Conservation (phyloP, 2,113 vertebrate genomes). For the Hucho hucho region DNA sequence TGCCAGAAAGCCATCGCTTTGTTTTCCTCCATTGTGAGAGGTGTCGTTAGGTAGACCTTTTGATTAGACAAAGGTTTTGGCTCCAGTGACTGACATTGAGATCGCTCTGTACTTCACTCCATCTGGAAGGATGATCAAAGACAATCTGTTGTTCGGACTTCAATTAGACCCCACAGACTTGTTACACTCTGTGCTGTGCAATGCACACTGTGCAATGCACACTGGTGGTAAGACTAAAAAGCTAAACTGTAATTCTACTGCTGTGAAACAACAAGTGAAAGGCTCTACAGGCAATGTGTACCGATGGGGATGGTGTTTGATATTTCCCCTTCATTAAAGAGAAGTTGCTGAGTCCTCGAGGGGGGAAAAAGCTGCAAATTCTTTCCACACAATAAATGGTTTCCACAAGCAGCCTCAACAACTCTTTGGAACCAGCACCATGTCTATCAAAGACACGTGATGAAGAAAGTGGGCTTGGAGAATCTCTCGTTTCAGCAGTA, state of each 20-base stretch:
- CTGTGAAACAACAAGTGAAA: background rate
- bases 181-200: background rate
- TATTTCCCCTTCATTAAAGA: background rate
- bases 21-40: conserved; percentile 35
- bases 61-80: conserved; percentile 43
- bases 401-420: background rate
- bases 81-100: conserved; percentile 30
- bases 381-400: background rate
- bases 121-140: conserved; percentile 46
- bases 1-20: conserved; percentile 27
- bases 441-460: background rate
- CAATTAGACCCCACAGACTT: conserved; percentile 34
- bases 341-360: background rate
- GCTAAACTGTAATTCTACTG: background rate
- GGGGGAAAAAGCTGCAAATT: background rate
- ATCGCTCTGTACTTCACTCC: background rate
- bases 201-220: conserved; percentile 8
- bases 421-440: background rate
- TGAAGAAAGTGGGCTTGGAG: background rate
- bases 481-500: background rate
- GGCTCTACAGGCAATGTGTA: too few species aligned
- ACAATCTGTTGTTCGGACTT: conserved; percentile 29
- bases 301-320: background rate
- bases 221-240: conserved; percentile 18
- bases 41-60: conserved; percentile 39